Conservation (phyloP, 2,888 invertebrate genomes). For the Drosophila atroscutellata region DNA sequence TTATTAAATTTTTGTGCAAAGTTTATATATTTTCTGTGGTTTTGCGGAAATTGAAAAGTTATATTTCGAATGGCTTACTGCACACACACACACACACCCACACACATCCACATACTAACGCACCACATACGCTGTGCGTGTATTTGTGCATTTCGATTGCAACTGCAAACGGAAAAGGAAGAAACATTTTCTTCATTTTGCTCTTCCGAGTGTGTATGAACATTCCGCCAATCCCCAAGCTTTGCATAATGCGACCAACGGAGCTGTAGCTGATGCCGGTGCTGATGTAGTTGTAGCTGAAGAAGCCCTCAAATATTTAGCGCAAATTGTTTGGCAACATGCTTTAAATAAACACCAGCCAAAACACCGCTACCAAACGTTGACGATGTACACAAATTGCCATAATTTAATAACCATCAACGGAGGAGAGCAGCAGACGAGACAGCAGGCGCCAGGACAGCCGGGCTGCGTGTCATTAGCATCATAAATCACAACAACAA, state of each 20-base stretch:
- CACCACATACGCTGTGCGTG: slow-evolving; percentile 15
- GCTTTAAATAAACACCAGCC: slow-evolving; percentile 75
- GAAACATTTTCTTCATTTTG: slow-evolving; percentile 75
- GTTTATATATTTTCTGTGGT: slow-evolving; percentile 82
- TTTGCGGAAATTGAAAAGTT: slow-evolving; percentile 83
- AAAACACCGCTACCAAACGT: slow-evolving; percentile 27
- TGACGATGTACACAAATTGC: slow-evolving; percentile 75
- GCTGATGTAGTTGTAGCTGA: slow-evolving; percentile 13
- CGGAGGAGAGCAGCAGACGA: slow-evolving; percentile 44
- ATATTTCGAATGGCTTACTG: slow-evolving; percentile 78
- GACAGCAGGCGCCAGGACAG: slow-evolving; percentile 37
- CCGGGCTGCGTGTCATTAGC: slow-evolving; percentile 80
- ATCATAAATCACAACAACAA: slow-evolving; percentile 82
- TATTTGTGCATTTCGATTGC: slow-evolving; percentile 58
- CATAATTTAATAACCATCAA: slow-evolving; percentile 82
- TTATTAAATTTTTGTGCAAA: slow-evolving; percentile 82
- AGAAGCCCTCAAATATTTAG: slow-evolving; percentile 62
- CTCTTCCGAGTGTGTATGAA: slow-evolving; percentile 63
- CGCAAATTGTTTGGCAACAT: slow-evolving; percentile 75
- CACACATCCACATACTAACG: background rate
- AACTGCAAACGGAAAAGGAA: slow-evolving; percentile 74
- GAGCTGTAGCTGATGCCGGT: background rate
- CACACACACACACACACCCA: slow-evolving; percentile 20
- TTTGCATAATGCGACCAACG: slow-evolving; percentile 51
- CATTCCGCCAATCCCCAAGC: slow-evolving; percentile 63